Base-by-base conservation (phyloP, 92 coral and sea anemone species). In the Umimayanthus chanpuru region DNA sequence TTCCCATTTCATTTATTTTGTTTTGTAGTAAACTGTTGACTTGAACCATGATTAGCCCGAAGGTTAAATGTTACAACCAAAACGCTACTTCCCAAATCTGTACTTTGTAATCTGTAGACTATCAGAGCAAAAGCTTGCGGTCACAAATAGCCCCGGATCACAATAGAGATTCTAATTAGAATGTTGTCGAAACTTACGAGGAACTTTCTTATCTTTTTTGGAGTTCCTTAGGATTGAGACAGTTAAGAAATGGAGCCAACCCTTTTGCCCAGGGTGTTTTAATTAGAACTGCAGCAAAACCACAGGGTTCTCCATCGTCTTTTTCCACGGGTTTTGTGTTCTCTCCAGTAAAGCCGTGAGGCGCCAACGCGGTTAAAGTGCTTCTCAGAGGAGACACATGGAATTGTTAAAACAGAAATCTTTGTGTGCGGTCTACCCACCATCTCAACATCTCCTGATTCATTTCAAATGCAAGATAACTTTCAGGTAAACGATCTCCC, bases 371-470 rank as follows among this genome's bases (percentile, higher is more conserved):
- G 55, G 49, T 61, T 23, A 38, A n/a, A 83, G 6, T 53, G 11
- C 9, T 26, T 21, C 78, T 41, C 26, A 70, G 30, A 67, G 16
- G 77, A 83, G 44, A 83, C 87, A 83, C 78, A 83, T 26, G 43
- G 21, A 70, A 72, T 38, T 70, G 78, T 83, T 29, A 49, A 83
- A 83, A 47, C 44, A 70, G 77, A 82, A 23, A 40, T 25, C 87
- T 83, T 83, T 44, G 87, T 83, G 87, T 83, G 87, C 66, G 87
- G 87, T 83, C 87, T 43, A 7, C 82, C 66, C 56, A 28, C 65
- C 82, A 36, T 40, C 50, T 47, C 10, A 47, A 47, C 15, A 73
- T 36, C 23, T 15, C 9, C 53, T 39, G 6, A 75, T 39, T 75
- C 25, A 40, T 43, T 75, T 75, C 79, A 39, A 73, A 32, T 38